Percentiles rank a stretch among this genome's conserved stretches.
phyloP scores from a whole-genome alignment of 30 jellyfish, hydroid and myxozoan genomes.

The Pseudorhiza aurosa region DNA sequence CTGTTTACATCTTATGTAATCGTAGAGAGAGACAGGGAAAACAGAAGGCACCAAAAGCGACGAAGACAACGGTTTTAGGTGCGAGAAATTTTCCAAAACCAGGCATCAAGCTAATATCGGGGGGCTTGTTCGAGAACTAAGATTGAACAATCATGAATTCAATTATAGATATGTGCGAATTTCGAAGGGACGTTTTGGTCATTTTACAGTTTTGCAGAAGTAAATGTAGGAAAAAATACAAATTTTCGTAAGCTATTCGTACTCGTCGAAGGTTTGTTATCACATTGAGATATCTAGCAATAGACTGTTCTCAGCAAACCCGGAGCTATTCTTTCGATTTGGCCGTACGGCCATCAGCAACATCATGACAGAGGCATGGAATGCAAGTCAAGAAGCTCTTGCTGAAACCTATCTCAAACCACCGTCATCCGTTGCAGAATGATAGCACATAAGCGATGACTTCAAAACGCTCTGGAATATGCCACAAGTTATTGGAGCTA shows the following conservation, averaged over 20 bases:
- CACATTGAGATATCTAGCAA: slow-evolving; percentile 63
- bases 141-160: slow-evolving; percentile 18
- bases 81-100: not conserved
- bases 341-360: slow-evolving; percentile 59
- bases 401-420: slow-evolving; percentile 44
- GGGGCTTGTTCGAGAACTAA: slow-evolving; percentile 12
- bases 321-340: slow-evolving; percentile 59
- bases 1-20: not conserved
- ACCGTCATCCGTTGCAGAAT: slow-evolving; percentile 46
- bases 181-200: slow-evolving; percentile 48
- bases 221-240: slow-evolving; percentile 22
- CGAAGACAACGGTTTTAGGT: slow-evolving; percentile 7
- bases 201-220: too few species aligned
- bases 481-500: slow-evolving; percentile 82
- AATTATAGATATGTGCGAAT: slow-evolving; percentile 52
- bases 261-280: slow-evolving; percentile 51
- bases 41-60: not conserved
- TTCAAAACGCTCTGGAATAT: slow-evolving; percentile 51
- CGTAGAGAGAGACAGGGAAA: slow-evolving; percentile 24
- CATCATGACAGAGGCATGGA: slow-evolving; percentile 43
- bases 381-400: slow-evolving; percentile 36
- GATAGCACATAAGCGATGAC: slow-evolving; percentile 41
- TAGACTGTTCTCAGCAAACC: slow-evolving; percentile 66
- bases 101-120: slow-evolving; percentile 13
- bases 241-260: slow-evolving; percentile 39